Conservation (phyloP, 2,888 invertebrate species). For the Eupeodes latifasciatus region DNA sequence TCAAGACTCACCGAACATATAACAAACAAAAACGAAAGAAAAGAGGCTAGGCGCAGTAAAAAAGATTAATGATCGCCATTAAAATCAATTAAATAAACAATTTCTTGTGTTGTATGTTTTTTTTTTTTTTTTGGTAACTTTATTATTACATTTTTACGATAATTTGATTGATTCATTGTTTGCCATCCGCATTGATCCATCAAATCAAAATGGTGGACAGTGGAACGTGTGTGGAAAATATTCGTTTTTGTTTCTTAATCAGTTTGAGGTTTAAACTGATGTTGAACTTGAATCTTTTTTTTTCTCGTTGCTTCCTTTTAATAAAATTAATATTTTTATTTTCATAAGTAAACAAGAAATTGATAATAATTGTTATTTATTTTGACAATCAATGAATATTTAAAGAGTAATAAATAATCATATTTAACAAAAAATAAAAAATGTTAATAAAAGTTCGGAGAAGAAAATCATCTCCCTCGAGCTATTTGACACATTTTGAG, state of each 20-base stretch:
- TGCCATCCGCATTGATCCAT: conserved; percentile 48
- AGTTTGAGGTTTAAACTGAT: not conserved
- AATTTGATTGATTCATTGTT: conserved; percentile 69
- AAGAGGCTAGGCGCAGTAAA: conserved; percentile 57
- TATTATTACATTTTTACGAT: conserved; percentile 74
- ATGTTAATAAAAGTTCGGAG: not conserved
- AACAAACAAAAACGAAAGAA: conserved; percentile 56
- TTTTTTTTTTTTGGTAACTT: conserved; percentile 15
- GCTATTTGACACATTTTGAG: conserved; percentile 11
- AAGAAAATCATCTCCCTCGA: not conserved
- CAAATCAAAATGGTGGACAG: conserved; percentile 25
- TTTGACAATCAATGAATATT: conserved; percentile 62
- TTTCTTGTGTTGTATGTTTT: conserved; percentile 8
- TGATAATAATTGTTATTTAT: conserved; percentile 55
- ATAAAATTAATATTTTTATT: conserved; percentile 43
- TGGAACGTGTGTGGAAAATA: conserved; percentile 14
- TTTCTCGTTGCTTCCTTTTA: conserved; percentile 2
- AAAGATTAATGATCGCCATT: conserved; percentile 79
- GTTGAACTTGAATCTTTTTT: conserved; percentile 55
- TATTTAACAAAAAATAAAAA: conserved; percentile 16
- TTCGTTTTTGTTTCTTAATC: conserved; percentile 4
- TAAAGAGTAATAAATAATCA: conserved; percentile 45
- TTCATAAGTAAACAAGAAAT: conserved; percentile 41
- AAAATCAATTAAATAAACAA: conserved; percentile 80
- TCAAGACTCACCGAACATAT: conserved; percentile 3